Evolutionary conservation across 1,140 invertebrate species (phyloP).

Genomic region (Anastrepha obliqua): DNA sequence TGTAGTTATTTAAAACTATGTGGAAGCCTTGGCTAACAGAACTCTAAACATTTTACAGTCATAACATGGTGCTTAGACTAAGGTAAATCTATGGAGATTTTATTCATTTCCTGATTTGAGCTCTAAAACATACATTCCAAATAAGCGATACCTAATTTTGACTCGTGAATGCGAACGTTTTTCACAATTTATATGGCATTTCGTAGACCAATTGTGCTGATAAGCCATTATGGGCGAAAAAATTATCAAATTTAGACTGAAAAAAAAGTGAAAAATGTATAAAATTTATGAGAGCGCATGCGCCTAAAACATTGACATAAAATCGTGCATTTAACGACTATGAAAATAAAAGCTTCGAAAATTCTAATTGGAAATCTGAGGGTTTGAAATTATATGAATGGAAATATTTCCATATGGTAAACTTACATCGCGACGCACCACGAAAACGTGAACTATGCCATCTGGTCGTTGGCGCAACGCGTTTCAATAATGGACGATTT

Average conservation of each 20-base stretch:
- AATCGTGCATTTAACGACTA: conserved; percentile 11
- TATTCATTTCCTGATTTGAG: too few relatives aligned
- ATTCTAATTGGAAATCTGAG: neutral
- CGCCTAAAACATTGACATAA: neutral
- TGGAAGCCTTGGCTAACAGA: too few relatives aligned
- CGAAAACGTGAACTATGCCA: conserved; percentile 29
- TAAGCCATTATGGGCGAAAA: neutral
- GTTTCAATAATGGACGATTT: neutral
- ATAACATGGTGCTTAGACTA: too few relatives aligned
- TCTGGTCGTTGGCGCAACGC: conserved; percentile 26
- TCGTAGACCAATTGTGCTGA: too few relatives aligned
- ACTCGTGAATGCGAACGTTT: too few relatives aligned
- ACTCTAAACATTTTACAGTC: too few relatives aligned
- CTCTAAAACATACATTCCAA: too few relatives aligned
- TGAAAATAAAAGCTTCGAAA: neutral
- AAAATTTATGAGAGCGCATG: neutral
- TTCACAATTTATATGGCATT: too few relatives aligned
- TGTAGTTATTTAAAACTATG: too few relatives aligned
- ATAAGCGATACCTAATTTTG: too few relatives aligned
- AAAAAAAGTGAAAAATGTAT: neutral
- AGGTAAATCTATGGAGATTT: too few relatives aligned
- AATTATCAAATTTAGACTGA: neutral
- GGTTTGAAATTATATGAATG: neutral
- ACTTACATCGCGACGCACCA: conserved; percentile 45
- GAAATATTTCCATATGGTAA: neutral